Conservation (phyloP, 2,797 vertebrate genomes). For the Kryptopterus vitreolus region DNA sequence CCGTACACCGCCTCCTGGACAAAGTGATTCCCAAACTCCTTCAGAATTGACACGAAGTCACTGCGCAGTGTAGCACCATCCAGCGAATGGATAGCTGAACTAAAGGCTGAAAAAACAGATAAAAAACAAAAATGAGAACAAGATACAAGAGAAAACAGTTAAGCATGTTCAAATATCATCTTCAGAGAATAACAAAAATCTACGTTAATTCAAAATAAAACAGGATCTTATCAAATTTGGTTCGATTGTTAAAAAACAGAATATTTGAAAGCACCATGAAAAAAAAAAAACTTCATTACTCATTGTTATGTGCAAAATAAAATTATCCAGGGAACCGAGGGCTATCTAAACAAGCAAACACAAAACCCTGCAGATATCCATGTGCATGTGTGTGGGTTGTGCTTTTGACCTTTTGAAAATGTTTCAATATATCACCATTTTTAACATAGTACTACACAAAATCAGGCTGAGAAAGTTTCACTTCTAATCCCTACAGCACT, state of each 20-base stretch:
- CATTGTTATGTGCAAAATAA: background rate
- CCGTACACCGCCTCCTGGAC: slow-evolving; percentile 95
- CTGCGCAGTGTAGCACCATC: slow-evolving; percentile 89
- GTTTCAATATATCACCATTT: background rate
- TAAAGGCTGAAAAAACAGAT: slow-evolving; percentile 77
- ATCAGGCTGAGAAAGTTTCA: background rate
- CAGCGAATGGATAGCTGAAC: slow-evolving; percentile 90
- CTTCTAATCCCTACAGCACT: background rate
- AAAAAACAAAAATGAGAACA: too few species aligned
- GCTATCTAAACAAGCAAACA: background rate
- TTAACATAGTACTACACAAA: slow-evolving; percentile 9
- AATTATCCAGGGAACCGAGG: background rate
- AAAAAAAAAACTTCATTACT: slow-evolving; percentile 5
- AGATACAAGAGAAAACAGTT: too few species aligned
- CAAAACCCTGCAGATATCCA: slow-evolving; percentile 53
- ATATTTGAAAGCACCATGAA: background rate
- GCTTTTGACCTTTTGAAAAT: slow-evolving; percentile 44
- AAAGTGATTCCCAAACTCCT: slow-evolving; percentile 96
- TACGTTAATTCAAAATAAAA: background rate
- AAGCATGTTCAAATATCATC: too few species aligned
- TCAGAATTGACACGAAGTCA: slow-evolving; percentile 90
- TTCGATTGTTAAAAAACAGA: background rate
- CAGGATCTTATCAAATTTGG: too few species aligned
- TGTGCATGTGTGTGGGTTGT: slow-evolving; percentile 63
- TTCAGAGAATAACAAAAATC: background rate